Percentiles rank a stretch among this genome's conserved stretches.
These are phyloP conservation scores for Enteromius trimaculatus DNA, from an alignment of 2,797 vertebrate species.

Conservation along the genomic window DNA sequence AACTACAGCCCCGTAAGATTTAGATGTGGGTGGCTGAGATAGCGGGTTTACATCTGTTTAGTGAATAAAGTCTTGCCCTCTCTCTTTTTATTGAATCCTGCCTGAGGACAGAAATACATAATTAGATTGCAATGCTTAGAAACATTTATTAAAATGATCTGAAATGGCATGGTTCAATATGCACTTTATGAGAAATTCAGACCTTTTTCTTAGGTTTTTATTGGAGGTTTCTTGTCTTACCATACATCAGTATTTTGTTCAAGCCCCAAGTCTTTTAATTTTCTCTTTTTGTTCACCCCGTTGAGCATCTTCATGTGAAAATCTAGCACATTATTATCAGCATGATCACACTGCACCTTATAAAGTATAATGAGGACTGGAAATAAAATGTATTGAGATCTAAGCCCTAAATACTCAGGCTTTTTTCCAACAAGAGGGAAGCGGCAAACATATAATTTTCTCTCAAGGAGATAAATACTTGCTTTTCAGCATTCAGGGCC, in stretches of 20 bases:
- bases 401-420: constrained; percentile 22
- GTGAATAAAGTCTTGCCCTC: neutral
- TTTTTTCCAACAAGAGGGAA: constrained; percentile 42
- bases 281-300: neutral
- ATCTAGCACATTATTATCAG: neutral
- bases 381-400: constrained; percentile 29
- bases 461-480: constrained; percentile 46
- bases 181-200: constrained; percentile 9
- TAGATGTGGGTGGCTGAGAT: constrained; percentile 8
- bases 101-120: constrained; percentile 27
- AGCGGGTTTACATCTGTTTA: constrained; percentile 11
- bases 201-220: neutral
- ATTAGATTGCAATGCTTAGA: constrained; percentile 30
- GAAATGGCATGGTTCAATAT: constrained; percentile 4
- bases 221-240: neutral
- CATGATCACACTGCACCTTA: constrained; percentile 9
- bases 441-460: constrained; percentile 52
- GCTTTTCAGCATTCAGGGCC: constrained; percentile 34
- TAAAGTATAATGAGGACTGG: neutral
- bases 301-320: neutral
- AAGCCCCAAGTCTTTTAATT: constrained; percentile 11
- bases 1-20: neutral
- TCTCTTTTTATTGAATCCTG: constrained; percentile 23
- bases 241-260: constrained; percentile 3
- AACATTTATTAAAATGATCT: constrained; percentile 23